These are phyloP conservation scores for Lontra canadensis DNA, from an alignment of 2,113 vertebrate genomes.

Conservation along the genomic window DNA sequence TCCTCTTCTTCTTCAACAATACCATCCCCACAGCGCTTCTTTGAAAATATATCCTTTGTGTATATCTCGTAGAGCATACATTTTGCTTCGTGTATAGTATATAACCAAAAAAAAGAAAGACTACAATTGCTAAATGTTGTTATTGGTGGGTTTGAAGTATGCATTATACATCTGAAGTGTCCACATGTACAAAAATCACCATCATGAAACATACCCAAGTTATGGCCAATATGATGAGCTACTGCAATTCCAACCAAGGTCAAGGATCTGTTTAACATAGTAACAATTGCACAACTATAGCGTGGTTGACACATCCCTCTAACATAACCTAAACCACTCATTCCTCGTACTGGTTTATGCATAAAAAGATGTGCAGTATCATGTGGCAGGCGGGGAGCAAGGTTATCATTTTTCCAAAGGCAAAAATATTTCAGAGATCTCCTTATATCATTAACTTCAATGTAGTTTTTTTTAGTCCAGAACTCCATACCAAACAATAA, in stretches of 20 bases:
- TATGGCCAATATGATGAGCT: constrained; percentile 50
- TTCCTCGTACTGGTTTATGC: constrained; percentile 36
- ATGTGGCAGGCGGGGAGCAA: background rate
- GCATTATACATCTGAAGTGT: background rate
- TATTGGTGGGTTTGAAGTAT: fast-evolving
- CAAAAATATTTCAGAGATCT: fast-evolving
- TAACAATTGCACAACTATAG: constrained; percentile 51
- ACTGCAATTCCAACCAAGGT: background rate
- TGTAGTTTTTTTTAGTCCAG: background rate
- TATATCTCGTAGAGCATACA: constrained; percentile 66
- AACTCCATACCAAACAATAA: constrained; percentile 21
- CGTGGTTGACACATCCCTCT: constrained; percentile 16
- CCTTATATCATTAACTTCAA: fast-evolving
- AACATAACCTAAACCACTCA: constrained; percentile 20
- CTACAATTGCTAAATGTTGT: constrained; percentile 63
- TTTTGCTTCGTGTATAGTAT: fast-evolving
- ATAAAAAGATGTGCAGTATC: constrained; percentile 36
- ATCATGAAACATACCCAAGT: constrained; percentile 11
- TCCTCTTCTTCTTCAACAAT: constrained; percentile 38
- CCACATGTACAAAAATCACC: background rate
- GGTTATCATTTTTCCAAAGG: fast-evolving
- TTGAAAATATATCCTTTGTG: constrained; percentile 5
- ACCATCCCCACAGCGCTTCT: background rate
- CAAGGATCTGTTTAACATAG: constrained; percentile 22
- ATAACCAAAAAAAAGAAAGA: constrained; percentile 33